These are phyloP conservation scores for Bellardia pandia DNA, from an alignment of 2,888 invertebrate genomes.

Conservation along the genomic window DNA sequence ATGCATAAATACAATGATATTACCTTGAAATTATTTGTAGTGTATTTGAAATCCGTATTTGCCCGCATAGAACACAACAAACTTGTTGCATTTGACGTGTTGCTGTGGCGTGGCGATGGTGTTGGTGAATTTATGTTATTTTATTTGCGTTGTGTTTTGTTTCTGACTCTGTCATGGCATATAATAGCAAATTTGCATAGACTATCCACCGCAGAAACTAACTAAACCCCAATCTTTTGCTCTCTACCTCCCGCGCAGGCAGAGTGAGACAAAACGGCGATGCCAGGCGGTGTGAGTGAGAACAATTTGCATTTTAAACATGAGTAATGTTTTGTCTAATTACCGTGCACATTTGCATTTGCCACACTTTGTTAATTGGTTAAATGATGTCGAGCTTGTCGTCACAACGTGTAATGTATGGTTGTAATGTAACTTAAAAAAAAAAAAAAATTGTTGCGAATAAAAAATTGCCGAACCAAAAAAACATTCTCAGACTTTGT, in stretches of 20 bases:
- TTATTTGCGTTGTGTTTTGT: not conserved
- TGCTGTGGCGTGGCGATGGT: constrained; percentile 23
- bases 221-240: not conserved
- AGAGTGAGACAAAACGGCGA: not conserved
- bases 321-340: constrained; percentile 76
- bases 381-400: constrained; percentile 73
- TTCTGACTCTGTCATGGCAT: constrained; percentile 18
- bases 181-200: constrained; percentile 30
- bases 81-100: constrained; percentile 56
- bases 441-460: constrained; percentile 12
- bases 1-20: too few relatives aligned
- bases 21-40: not conserved
- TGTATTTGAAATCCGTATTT: not conserved
- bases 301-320: constrained; percentile 73
- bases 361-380: constrained; percentile 73
- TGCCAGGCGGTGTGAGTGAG: constrained; percentile 31
- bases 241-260: not conserved
- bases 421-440: constrained; percentile 42
- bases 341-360: constrained; percentile 74
- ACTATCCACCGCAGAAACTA: constrained; percentile 6
- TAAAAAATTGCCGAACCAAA: not conserved
- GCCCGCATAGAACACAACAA: not conserved
- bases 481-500: constrained; percentile 64
- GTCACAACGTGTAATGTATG: constrained; percentile 68
- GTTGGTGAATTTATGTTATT: constrained; percentile 59